Conservation (phyloP, 2,888 invertebrate species). For the Nephrocerus scutellatus region DNA sequence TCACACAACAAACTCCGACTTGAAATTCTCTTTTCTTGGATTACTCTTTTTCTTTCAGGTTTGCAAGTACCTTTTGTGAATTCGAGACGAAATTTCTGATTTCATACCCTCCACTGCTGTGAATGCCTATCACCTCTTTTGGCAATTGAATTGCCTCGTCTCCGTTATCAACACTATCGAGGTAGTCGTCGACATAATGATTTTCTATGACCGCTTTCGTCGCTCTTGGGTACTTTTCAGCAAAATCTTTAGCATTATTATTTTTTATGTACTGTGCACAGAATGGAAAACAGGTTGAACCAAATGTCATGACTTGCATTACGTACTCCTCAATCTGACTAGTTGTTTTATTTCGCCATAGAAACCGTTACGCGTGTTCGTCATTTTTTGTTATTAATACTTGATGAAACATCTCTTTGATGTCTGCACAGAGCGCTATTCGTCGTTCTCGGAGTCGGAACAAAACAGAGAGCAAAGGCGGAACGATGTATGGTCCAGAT, state of each 20-base stretch:
- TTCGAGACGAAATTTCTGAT: conserved; percentile 9
- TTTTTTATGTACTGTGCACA: conserved; percentile 21
- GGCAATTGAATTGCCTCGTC: conserved; percentile 6
- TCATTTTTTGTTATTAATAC: conserved; percentile 25
- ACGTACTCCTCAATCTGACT: conserved; percentile 16
- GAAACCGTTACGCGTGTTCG: conserved; percentile 28
- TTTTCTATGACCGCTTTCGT: conserved; percentile 7
- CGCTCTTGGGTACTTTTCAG: conserved; percentile 4
- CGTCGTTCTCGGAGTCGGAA: conserved; percentile 36
- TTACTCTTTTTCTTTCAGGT: too few species aligned
- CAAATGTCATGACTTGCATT: conserved; percentile 23
- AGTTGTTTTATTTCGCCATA: conserved; percentile 25
- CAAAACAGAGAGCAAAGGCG: conserved; percentile 34
- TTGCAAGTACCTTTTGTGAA: conserved; percentile 6
- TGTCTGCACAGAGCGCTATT: conserved; percentile 34
- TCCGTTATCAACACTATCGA: conserved; percentile 9
- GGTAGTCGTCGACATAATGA: conserved; percentile 12
- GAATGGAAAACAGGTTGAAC: conserved; percentile 20
- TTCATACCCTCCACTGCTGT: conserved; percentile 5
- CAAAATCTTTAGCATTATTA: conserved; percentile 12
- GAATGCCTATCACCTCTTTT: conserved; percentile 6
- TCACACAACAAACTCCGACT: too few species aligned
- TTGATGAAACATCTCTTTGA: conserved; percentile 28
- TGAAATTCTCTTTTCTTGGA: too few species aligned
- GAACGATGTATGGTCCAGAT: conserved; percentile 33